Percentiles rank a stretch among this genome's conserved stretches.
phyloP scores from a whole-genome alignment of 2,797 vertebrate species.

The Cottoperca gobio region DNA sequence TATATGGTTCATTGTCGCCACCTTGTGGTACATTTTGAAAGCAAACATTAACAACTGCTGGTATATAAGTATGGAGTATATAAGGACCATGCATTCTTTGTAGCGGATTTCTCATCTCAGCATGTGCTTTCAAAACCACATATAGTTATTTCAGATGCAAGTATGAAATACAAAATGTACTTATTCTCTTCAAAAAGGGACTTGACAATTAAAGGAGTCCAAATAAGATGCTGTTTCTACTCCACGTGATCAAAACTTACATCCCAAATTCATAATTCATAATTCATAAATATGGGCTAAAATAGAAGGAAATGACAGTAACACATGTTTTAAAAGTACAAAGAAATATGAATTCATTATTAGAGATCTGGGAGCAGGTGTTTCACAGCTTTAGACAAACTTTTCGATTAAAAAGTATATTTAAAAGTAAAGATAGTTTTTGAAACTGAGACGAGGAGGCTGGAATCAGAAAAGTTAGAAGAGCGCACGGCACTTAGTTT shows the following conservation, averaged over 20 bases:
- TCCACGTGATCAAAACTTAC: neutral
- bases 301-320: too few species aligned
- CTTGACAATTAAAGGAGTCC: neutral
- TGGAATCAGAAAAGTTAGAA: neutral
- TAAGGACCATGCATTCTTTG: neutral
- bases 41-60: neutral
- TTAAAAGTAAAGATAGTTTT: too few species aligned
- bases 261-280: too few species aligned
- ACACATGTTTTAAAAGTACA: too few species aligned
- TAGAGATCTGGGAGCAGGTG: neutral
- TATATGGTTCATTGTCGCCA: constrained; percentile 9
- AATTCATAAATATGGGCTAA: too few species aligned
- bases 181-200: neutral
- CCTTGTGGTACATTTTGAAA: constrained; percentile 29
- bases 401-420: neutral
- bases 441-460: too few species aligned
- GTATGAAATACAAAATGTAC: neutral
- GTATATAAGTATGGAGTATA: neutral
- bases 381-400: neutral
- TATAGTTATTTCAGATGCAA: neutral
- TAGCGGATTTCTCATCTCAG: neutral
- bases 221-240: neutral
- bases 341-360: neutral
- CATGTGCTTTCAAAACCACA: neutral
- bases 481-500: constrained; percentile 24